A percentile compares a stretch with the other conserved stretches of the same genome.
phyloP scores from a whole-genome alignment of 2,113 vertebrate genomes.

The Bufo bufo region DNA sequence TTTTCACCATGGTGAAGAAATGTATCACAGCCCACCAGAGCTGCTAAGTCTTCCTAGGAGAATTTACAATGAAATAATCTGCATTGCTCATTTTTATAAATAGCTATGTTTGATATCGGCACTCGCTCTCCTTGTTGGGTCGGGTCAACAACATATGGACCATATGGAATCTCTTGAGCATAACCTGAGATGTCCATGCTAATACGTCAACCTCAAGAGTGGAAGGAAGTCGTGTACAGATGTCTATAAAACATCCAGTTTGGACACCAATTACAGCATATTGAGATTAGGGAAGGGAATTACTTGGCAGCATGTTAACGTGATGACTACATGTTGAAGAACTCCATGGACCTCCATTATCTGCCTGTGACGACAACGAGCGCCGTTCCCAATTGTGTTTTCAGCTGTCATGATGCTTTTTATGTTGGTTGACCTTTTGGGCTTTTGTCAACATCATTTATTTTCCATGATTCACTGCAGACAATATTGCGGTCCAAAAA shows the following conservation, averaged over 20 bases:
- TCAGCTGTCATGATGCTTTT: constrained; percentile 14
- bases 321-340: constrained; percentile 44
- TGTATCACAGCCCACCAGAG: constrained; percentile 20
- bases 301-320: constrained; percentile 38
- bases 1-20: constrained; percentile 6
- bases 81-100: constrained; percentile 30
- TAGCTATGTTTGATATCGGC: constrained; percentile 43
- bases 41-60: constrained; percentile 23
- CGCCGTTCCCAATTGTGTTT: constrained; percentile 35
- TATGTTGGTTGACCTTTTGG: background rate
- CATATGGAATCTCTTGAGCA: constrained; percentile 54
- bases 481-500: no score
- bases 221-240: constrained; percentile 45
- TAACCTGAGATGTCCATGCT: constrained; percentile 47
- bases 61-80: constrained; percentile 19
- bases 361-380: background rate
- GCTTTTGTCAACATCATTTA: background rate
- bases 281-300: constrained; percentile 39
- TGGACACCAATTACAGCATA: constrained; percentile 44
- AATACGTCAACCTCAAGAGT: constrained; percentile 41
- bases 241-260: no score
- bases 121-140: constrained; percentile 3
- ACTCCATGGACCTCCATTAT: constrained; percentile 46
- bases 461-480: background rate
- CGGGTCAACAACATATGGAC: constrained; percentile 39